Percentiles rank a stretch among this genome's conserved stretches.
Evolutionary conservation across 2,113 vertebrate species (phyloP).

Genomic region (Fulica atra): DNA sequence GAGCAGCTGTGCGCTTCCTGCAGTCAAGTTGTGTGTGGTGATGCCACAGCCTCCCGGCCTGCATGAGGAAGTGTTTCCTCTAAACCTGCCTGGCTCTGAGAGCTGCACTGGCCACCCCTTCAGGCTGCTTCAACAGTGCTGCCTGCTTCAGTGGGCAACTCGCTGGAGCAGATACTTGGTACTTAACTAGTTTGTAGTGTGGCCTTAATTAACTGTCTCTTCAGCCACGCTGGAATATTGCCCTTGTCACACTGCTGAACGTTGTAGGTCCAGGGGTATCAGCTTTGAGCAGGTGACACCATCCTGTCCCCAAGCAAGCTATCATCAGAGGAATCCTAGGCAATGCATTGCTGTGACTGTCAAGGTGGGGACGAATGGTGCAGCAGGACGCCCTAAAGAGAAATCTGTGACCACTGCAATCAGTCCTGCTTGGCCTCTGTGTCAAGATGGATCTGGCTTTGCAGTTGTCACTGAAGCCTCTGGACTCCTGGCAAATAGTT

Average conservation of each 20-base stretch:
- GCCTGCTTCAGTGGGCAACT: neutral
- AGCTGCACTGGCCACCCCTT: neutral
- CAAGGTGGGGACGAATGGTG: neutral
- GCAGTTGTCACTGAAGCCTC: neutral
- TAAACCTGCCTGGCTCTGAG: neutral
- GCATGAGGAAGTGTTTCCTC: neutral
- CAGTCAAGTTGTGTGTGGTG: neutral
- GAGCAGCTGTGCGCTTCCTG: neutral
- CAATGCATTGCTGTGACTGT: fast-evolving
- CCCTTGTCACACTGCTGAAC: neutral
- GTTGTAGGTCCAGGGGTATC: neutral
- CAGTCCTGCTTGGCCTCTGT: neutral
- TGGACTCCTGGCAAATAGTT: neutral
- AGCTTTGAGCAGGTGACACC: neutral
- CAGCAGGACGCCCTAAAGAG: neutral
- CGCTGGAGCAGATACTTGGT: neutral
- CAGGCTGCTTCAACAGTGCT: neutral
- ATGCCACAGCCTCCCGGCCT: neutral
- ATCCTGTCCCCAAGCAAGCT: neutral
- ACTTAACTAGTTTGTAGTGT: neutral
- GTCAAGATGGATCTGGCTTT: neutral
- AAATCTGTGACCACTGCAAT: neutral
- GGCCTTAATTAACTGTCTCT: neutral
- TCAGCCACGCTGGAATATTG: neutral
- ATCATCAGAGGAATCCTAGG: no score